Base-by-base conservation (phyloP, 92 coral and sea anemone species). In the Nematostella vectensis region DNA sequence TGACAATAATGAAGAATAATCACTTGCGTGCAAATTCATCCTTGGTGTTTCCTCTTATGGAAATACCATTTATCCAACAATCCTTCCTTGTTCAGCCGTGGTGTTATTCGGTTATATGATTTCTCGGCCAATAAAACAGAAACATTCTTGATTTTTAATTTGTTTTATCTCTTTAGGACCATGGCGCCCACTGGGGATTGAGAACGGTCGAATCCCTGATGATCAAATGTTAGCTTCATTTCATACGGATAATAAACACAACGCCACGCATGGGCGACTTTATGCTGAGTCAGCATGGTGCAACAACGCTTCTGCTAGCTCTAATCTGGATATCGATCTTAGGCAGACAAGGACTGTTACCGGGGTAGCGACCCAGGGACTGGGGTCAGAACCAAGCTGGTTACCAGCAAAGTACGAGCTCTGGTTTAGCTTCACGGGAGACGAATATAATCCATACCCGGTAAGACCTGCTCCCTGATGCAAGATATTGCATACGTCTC, bases 331-430 rank as follows among this genome's bases (percentile, higher is more conserved):
- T 43, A 20, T 51, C 11, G 70, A 63, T 20, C 47, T 63, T 15
- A 60, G 59, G 3, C 39, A 51, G 18, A 55, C 44, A 38, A 63
- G 25, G 33, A 51, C 59, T 24, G 27, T 63, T 2, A 23, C 50
- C 12, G 70, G 70, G 26, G 47, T 63, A 25, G 70, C 70, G n/a
- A 63, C 70, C 22, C 70, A 63, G 47, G 70, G 70, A 50, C 47
- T 26, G 42, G 18, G 25, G 12, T 60, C 56, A 15, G 45, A 55
- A 24, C 24, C 36, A 21, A 17, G 44, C 2, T 63, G 70, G 70
- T 33, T 63, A 4, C 28, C 26, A 19, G n/a, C 60, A 9, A n/a
- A n/a, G n/a, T 63, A 50, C 20, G 27, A 27, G 12, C 15, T 63
- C 13, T 15, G 28, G 28, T 63, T 54, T 10, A 39, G 59, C 0